These are phyloP conservation scores for Hecatera dysodea DNA, from an alignment of 2,888 invertebrate genomes.

Conservation along the genomic window DNA sequence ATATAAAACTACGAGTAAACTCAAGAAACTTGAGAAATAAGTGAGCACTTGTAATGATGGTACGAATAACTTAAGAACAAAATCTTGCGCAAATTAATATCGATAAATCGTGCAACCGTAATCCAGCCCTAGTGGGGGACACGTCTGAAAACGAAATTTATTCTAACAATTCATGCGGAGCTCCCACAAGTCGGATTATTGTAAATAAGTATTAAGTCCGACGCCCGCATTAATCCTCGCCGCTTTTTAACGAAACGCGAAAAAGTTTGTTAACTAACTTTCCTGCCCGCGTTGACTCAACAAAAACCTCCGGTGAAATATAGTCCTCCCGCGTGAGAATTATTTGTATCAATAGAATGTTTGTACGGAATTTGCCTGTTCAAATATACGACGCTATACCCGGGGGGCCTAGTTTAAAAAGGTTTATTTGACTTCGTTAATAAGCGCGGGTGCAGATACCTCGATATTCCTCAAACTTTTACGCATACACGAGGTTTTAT, in stretches of 20 bases:
- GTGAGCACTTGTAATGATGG: slow-evolving; percentile 32
- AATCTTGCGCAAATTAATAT: slow-evolving; percentile 58
- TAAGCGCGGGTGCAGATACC: slow-evolving; percentile 81
- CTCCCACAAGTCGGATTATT: slow-evolving; percentile 88
- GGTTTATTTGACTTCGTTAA: slow-evolving; percentile 89
- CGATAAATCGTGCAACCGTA: slow-evolving; percentile 52
- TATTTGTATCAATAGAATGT: slow-evolving; percentile 90
- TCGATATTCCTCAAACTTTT: slow-evolving; percentile 72
- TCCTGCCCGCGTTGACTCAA: slow-evolving; percentile 75
- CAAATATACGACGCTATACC: slow-evolving; percentile 83
- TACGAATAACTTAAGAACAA: slow-evolving; percentile 40
- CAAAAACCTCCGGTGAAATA: slow-evolving; percentile 83
- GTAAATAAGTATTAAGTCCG: slow-evolving; percentile 89
- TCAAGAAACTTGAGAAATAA: slow-evolving; percentile 41
- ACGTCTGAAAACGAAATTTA: slow-evolving; percentile 85
- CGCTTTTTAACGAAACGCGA: slow-evolving; percentile 87
- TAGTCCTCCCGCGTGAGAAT: slow-evolving; percentile 82
- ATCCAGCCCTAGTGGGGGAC: slow-evolving; percentile 73
- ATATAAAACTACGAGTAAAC: slow-evolving; percentile 16
- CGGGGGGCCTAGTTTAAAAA: slow-evolving; percentile 82
- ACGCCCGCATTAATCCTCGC: slow-evolving; percentile 87
- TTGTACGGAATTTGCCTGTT: slow-evolving; percentile 81
- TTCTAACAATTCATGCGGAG: slow-evolving; percentile 84
- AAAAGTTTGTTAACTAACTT: slow-evolving; percentile 88
- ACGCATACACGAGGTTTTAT: slow-evolving; percentile 69